Base-by-base conservation (phyloP, 2,888 invertebrate species). In the Exephanes ischioxanthus region DNA sequence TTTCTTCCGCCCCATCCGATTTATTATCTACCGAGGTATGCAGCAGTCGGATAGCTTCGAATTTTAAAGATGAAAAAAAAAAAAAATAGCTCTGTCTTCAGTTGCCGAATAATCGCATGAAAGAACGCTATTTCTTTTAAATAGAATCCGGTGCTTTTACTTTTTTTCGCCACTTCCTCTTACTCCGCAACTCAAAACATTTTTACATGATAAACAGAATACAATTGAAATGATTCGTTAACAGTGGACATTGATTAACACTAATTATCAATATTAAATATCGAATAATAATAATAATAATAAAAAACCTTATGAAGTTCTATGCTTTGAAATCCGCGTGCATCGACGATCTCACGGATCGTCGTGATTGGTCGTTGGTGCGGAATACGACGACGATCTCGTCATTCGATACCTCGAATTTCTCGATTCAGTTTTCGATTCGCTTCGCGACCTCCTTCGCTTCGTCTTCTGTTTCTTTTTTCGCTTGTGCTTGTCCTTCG, bases 401-500 rank as follows among this genome's bases (percentile, higher is more conserved):
- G 72, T 63, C 66, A 45, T 30, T 9, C 73, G 63, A 41, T 80
- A 51, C 14, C 73, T 16, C 19, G 67, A 37, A 67, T 86, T 89
- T 71, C 88, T 91, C 48, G 89, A 89, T 80, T 88, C 90, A 16
- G 90, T 89, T 55, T 90, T 90, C 45, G 88, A 87, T 87, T 90
- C 90, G 85, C 89, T 91, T 63, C 89, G 89, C 68, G 91, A 91
- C 78, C 90, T 88, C 80, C 85, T 81, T 26, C 89, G 87, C 58
- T 90, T 90, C 37, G 81, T 88, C 61, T 90, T 90, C 53, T 83
- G 89, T 77, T 89, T 91, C 72, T 90, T 90, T 33, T 87, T 90
- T 61, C 88, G 89, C 80, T 87, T 90, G 55, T 88, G 86, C 66
- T 89, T 90, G 26, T 89, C 88, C 84, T 87, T 89, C 22, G 80